These are phyloP conservation scores for Botia kubotai DNA, from an alignment of 2,797 vertebrate species.

Conservation along the genomic window DNA sequence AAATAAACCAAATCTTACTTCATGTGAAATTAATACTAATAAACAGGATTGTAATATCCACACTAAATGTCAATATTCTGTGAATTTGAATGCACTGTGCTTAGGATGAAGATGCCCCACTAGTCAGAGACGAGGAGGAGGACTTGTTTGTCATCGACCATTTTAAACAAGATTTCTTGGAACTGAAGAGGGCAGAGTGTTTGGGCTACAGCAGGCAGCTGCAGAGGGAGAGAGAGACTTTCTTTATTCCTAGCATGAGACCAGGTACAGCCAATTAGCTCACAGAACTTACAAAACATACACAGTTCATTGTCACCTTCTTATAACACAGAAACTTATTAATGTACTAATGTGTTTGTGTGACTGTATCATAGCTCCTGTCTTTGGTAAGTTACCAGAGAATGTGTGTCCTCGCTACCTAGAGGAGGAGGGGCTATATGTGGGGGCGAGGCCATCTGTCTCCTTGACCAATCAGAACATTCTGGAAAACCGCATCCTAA, in stretches of 20 bases:
- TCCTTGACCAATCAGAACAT: constrained; percentile 86
- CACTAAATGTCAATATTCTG: neutral
- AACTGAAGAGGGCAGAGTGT: constrained; percentile 81
- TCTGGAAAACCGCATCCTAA: constrained; percentile 90
- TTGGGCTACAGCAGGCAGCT: constrained; percentile 73
- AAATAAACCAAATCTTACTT: neutral
- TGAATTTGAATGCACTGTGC: no score
- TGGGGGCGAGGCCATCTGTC: constrained; percentile 84
- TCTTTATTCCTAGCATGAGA: constrained; percentile 86
- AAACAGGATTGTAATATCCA: neutral
- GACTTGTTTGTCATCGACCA: constrained; percentile 82
- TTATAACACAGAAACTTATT: neutral
- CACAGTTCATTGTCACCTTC: neutral
- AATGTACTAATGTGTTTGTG: neutral
- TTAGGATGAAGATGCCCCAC: constrained; percentile 82
- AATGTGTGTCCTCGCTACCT: constrained; percentile 88
- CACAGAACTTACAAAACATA: neutral
- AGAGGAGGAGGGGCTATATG: constrained; percentile 96
- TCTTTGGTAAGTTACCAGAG: constrained; percentile 86
- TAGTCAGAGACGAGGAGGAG: constrained; percentile 75
- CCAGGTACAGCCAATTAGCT: constrained; percentile 75
- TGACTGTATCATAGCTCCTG: constrained; percentile 77
- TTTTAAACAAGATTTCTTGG: constrained; percentile 81
- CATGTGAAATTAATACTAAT: neutral
- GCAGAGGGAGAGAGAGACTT: constrained; percentile 78